Evolutionary conservation across 2,888 invertebrate genomes (phyloP), one percentile per base, ranked within the genome.

Genomic region (Tuberolachnus salignus): DNA sequence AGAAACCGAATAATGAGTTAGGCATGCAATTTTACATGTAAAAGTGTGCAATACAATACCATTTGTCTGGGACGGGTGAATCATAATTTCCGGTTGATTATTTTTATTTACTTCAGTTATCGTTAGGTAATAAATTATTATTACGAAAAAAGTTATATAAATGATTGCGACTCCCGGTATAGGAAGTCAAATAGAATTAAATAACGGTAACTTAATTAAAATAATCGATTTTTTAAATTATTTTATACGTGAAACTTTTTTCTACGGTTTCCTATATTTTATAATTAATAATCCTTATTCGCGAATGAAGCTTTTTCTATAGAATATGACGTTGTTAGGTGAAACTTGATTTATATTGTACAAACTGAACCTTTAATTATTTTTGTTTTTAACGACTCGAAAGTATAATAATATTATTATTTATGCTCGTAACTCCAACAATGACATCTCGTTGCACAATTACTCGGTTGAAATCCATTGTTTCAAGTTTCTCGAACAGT

Each of bases 211-310:
- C 26, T 67, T 67, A 26, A 67, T 67, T 67, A 67, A 67, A 67
- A 67, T 51, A n/a, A 67, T 67, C 26, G 67, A 67, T 51, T 67
- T 61, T n/a, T 67, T n/a, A 51, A 67, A 49, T 34, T 34, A 34
- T 51, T 26, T 26, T 67, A n/a, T 16, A 10, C 46, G 11, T n/a
- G 10, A 46, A n/a, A 51, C 26, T 66, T 34, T 34, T 34, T 66
- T 16, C 26, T 26, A 49, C 26, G 49, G 26, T 46, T 67, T 49
- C 49, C 10, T 51, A 10, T 49, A 6, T 34, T 26, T 26, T 26
- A 11, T n/a, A 51, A 67, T 51, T 51, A 34, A 34, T 34, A 67
- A 51, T 51, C 26, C 66, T 16, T n/a, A n/a, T 23, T 66, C 6
- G 26, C 49, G 49, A 67, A 67, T 11, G 8, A 3, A 67, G 49